Evolutionary conservation across 2,113 vertebrate genomes (phyloP).

Genomic region (Centropus bengalensis): DNA sequence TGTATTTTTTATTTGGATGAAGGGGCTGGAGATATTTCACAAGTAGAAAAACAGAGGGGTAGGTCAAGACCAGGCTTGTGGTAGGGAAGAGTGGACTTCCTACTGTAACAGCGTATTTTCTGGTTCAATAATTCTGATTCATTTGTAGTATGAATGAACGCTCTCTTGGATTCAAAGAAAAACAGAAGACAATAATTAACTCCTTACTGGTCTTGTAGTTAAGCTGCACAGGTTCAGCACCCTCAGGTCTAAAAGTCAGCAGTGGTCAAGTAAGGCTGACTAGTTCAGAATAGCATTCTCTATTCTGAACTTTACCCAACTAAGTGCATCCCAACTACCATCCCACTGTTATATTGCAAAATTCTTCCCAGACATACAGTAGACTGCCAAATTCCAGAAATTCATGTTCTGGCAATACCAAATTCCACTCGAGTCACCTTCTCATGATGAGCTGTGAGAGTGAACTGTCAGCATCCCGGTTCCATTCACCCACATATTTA

Average conservation of each 20-base stretch:
- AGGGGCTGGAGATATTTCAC: fast-evolving
- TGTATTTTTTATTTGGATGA: not conserved
- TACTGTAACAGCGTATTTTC: not conserved
- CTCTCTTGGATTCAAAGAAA: not conserved
- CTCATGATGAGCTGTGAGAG: conserved; percentile 18
- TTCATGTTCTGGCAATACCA: not conserved
- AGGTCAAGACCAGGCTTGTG: not conserved
- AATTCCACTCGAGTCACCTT: conserved; percentile 47
- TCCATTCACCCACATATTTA: conserved; percentile 67
- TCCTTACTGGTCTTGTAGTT: not conserved
- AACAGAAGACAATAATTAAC: not conserved
- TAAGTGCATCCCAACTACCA: not conserved
- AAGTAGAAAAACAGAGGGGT: not conserved
- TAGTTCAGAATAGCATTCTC: not conserved
- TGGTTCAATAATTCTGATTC: not conserved
- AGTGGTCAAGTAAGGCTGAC: not conserved
- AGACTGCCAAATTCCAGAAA: conserved; percentile 23
- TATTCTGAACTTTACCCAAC: not conserved
- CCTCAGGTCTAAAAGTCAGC: not conserved
- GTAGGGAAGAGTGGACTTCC: not conserved
- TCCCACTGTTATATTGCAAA: not conserved
- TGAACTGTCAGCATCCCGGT: conserved; percentile 54
- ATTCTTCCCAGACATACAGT: not conserved
- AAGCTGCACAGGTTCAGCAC: not conserved
- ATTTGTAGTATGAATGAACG: not conserved